Evolutionary conservation across 2,888 invertebrate species (phyloP), one percentile per base, ranked within the genome.

Genomic region (Anoplius nigerrimus): DNA sequence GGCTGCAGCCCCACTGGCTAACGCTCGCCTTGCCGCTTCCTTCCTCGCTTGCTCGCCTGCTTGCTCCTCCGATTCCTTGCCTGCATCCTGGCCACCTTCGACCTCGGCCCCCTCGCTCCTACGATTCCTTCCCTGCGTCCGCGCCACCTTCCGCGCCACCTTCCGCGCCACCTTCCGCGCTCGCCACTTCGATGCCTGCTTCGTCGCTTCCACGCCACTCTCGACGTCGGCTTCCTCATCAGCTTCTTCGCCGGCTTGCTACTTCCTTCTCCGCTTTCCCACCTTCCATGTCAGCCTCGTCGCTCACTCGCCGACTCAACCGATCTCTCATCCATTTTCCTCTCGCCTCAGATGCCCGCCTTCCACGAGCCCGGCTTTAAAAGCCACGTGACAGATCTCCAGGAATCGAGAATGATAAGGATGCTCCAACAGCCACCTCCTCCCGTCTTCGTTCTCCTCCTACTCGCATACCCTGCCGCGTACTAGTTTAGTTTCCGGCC

Each of bases 191-290:
- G n/a, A n/a, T n/a, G n/a, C n/a, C n/a, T n/a, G n/a, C n/a, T n/a
- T n/a, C n/a, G n/a, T n/a, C n/a, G n/a, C n/a, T 55, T 42, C 67
- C 72, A 64, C 74, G 76, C 77, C 76, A 75, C 74, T 48, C 54
- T 61, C 45, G 61, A 46, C 66, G 53, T 22, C 22, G 61, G 67
- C 58, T 62, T 55, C 57, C 69, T 62, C 64, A 58, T 64, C 46
- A 67, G 51, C 60, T 54, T 58, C 52, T 66, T 48, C 74, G 64
- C 59, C 58, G 42, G 70, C 60, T 62, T 55, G n/a, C 27, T 66
- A 72, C 53, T 63, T 62, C 70, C 51, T 34, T 63, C 64, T 2
- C 16, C 16, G 18, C 16, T 11, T 48, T 5, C 16, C 48, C 16
- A n/a, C n/a, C 16, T 18, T 8, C 42, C 42, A 42, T 13, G 42